phyloP scores from a whole-genome alignment of 2,888 invertebrate species.

The Andrena flavipes region DNA sequence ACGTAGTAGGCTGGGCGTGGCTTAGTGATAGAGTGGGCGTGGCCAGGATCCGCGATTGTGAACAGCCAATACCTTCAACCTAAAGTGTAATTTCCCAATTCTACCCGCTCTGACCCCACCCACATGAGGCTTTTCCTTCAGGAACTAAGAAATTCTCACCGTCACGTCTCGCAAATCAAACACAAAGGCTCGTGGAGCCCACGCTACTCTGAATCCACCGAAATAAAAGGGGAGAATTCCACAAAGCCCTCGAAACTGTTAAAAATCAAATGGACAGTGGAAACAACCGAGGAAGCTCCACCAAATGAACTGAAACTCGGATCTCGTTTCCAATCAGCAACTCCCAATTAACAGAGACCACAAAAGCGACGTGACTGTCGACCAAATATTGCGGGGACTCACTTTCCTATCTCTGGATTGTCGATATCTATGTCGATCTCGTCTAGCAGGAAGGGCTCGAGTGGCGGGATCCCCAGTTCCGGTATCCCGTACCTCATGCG shows the following conservation, averaged over 20 bases:
- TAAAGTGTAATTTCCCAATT: background rate
- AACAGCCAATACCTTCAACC: background rate
- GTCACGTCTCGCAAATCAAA: background rate
- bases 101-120: background rate
- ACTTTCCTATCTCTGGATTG: constrained; percentile 81
- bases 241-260: background rate
- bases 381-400: constrained; percentile 26
- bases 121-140: background rate
- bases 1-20: too few species aligned
- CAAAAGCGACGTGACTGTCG: background rate
- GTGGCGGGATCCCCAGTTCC: constrained; percentile 76
- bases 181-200: too few species aligned
- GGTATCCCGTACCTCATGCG: constrained; percentile 81
- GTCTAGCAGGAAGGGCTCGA: constrained; percentile 77
- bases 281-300: background rate
- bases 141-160: background rate
- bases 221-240: background rate
- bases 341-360: background rate
- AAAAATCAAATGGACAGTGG: too few species aligned
- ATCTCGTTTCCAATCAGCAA: background rate
- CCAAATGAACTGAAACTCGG: background rate
- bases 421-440: constrained; percentile 73
- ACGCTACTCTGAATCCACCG: background rate
- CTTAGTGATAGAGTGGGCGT: too few species aligned
- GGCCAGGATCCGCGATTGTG: background rate